phyloP scores from a whole-genome alignment of 2,113 vertebrate species.

The Regulus satrapa region DNA sequence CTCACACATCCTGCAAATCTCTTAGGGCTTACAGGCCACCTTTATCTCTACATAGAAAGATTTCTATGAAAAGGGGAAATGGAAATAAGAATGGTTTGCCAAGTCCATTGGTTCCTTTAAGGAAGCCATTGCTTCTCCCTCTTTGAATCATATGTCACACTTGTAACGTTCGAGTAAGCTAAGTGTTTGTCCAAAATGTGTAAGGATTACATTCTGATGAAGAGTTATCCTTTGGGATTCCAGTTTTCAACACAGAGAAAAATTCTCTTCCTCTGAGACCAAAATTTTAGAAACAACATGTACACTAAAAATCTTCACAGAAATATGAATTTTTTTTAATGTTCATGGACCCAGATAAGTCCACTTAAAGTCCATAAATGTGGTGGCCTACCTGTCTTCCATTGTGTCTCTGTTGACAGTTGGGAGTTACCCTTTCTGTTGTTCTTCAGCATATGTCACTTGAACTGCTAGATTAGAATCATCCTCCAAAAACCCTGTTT shows the following conservation, averaged over 20 bases:
- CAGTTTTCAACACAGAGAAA: neutral
- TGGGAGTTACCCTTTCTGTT: neutral
- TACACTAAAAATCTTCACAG: neutral
- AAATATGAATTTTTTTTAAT: neutral
- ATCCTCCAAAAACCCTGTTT: neutral
- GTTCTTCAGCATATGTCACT: neutral
- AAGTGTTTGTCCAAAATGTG: neutral
- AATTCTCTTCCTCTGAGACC: neutral
- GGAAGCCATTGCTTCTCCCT: neutral
- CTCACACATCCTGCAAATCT: neutral
- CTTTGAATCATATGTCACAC: neutral
- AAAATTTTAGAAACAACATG: neutral
- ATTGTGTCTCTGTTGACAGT: neutral
- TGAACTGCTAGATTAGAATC: neutral
- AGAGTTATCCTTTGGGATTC: neutral
- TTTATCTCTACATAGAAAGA: neutral
- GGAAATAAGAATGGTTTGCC: neutral
- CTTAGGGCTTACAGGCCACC: neutral
- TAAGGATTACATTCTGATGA: neutral
- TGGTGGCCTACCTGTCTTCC: neutral
- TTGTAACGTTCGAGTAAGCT: neutral
- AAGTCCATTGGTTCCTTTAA: neutral
- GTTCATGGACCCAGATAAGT: neutral
- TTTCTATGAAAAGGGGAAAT: neutral
- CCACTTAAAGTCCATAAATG: neutral